These are phyloP conservation scores for Muscicapa adusta DNA, from an alignment of 2,113 vertebrate species.

Conservation along the genomic window DNA sequence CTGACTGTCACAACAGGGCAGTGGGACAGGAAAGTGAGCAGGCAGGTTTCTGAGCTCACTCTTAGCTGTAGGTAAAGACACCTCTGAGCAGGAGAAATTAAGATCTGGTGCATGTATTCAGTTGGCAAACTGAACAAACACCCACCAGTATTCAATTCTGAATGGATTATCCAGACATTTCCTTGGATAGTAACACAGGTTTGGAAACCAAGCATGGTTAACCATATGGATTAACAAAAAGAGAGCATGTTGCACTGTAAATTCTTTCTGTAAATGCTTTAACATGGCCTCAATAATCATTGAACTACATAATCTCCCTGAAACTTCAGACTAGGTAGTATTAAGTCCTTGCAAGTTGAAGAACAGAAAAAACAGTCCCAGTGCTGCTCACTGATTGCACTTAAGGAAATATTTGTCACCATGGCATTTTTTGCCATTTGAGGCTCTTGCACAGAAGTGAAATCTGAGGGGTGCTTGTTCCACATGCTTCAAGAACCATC, in stretches of 20 bases:
- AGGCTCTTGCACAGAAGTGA: background rate
- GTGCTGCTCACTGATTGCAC: background rate
- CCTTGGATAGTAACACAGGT: background rate
- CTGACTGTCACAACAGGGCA: background rate
- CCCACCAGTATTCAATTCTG: background rate
- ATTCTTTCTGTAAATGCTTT: background rate
- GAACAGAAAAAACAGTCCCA: accelerated
- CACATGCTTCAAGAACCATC: background rate
- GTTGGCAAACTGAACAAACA: background rate
- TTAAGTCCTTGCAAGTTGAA: background rate
- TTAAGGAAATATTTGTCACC: background rate
- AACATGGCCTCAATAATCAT: background rate
- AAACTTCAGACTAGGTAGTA: background rate
- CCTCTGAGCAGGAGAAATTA: background rate
- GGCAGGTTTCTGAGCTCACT: background rate
- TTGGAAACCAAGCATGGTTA: background rate
- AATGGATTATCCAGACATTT: background rate
- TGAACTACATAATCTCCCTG: background rate
- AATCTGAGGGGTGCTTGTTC: background rate
- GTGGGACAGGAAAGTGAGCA: background rate
- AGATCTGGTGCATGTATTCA: background rate
- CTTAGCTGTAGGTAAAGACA: background rate
- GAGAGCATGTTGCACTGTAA: background rate
- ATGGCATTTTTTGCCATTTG: background rate
- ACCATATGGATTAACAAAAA: background rate